A percentile compares a stretch with the other conserved stretches of the same genome.
phyloP scores from a whole-genome alignment of 2,888 invertebrate genomes.

The Ophion ellenae region DNA sequence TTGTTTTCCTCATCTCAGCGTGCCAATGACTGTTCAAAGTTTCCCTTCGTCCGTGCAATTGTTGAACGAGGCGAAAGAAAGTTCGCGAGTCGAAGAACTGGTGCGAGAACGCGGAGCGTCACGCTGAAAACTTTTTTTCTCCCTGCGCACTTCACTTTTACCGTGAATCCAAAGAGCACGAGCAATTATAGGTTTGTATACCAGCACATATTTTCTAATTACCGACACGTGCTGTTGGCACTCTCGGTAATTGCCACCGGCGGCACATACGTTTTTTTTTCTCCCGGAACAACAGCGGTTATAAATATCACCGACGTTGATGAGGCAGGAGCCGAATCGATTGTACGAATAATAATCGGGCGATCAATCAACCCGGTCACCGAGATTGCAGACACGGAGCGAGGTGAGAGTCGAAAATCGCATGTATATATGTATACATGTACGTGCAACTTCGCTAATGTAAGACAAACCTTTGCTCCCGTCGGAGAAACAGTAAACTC shows the following conservation, averaged over 20 bases:
- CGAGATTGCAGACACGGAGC: constrained; percentile 24
- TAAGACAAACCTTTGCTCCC: constrained; percentile 36
- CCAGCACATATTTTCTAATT: constrained; percentile 58
- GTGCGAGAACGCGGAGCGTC: constrained; percentile 23
- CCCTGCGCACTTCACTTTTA: constrained; percentile 27
- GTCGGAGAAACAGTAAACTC: constrained; percentile 46
- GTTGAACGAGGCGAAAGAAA: constrained; percentile 52
- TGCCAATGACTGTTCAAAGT: neutral
- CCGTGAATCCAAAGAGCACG: constrained; percentile 26
- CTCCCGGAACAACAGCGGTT: constrained; percentile 28
- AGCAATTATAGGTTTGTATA: constrained; percentile 25
- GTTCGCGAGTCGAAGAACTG: constrained; percentile 46
- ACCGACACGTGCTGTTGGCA: constrained; percentile 47
- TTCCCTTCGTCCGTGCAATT: constrained; percentile 9
- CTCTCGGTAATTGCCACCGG: constrained; percentile 49
- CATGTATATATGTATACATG: neutral
- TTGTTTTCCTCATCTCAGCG: neutral
- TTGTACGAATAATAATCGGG: constrained; percentile 57
- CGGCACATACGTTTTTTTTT: constrained; percentile 4
- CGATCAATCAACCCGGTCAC: constrained; percentile 55
- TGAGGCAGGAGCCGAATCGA: constrained; percentile 48
- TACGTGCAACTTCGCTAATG: neutral
- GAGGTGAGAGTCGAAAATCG: constrained; percentile 4
- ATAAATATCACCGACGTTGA: constrained; percentile 34
- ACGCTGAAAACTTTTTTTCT: constrained; percentile 27